phyloP scores from a whole-genome alignment of 2,888 invertebrate genomes.

The Zonitis immaculata region DNA sequence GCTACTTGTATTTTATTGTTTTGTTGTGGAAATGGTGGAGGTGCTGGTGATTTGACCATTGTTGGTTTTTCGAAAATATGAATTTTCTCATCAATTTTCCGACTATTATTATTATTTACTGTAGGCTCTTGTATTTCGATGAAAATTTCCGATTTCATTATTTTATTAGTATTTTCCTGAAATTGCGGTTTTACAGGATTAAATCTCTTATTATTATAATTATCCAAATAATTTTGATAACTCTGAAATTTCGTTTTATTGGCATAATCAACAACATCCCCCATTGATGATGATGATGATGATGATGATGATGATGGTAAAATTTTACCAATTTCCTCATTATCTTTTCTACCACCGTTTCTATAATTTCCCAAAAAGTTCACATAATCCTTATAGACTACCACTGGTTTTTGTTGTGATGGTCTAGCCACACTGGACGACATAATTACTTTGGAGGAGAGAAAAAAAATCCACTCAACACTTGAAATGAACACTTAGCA shows the following conservation, averaged over 20 bases:
- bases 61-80: conserved; percentile 24
- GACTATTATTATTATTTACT: no score
- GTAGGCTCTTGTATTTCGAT: conserved; percentile 32
- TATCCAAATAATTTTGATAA: conserved; percentile 31
- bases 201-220: conserved; percentile 31
- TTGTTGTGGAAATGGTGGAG: no score
- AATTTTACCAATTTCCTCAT: no score
- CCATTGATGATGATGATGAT: conserved; percentile 27
- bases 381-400: conserved; percentile 40
- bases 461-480: background rate
- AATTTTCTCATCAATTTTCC: conserved; percentile 7
- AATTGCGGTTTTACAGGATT: conserved; percentile 29
- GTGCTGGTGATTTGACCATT: no score
- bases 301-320: conserved; percentile 29
- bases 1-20: no score
- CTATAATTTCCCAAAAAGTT: conserved; percentile 39
- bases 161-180: conserved; percentile 15
- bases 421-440: background rate
- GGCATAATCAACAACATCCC: conserved; percentile 25
- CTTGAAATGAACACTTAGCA: background rate
- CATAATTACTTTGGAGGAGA: no score
- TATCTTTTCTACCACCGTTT: conserved; percentile 27
- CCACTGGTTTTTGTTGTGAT: conserved; percentile 23
- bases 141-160: conserved; percentile 38
- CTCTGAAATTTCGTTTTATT: conserved; percentile 13